phyloP scores from a whole-genome alignment of 2,888 invertebrate species.

The Pristionchus arcanus region DNA sequence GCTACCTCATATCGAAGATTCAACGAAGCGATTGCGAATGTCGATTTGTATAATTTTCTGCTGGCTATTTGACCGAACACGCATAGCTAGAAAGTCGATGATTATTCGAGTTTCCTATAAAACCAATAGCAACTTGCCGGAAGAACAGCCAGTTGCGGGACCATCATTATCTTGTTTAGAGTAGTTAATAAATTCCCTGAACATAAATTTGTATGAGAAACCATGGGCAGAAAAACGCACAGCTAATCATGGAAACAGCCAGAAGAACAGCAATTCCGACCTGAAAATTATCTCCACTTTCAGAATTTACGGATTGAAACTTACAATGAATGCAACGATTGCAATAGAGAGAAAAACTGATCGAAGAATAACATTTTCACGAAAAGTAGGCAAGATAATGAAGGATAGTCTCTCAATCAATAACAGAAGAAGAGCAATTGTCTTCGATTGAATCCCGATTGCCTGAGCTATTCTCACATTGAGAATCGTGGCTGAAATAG shows the following conservation, averaged over 20 bases:
- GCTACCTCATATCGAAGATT: slow-evolving; percentile 21
- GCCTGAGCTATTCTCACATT: background rate
- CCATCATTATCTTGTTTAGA: slow-evolving; percentile 16
- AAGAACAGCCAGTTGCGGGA: background rate
- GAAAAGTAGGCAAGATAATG: background rate
- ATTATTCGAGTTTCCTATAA: too few relatives aligned
- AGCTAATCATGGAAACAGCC: background rate
- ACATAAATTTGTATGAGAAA: background rate
- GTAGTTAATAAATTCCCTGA: background rate
- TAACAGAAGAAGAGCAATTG: background rate
- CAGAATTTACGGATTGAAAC: background rate
- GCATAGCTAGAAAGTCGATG: background rate
- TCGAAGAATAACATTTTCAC: background rate
- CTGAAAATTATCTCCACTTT: background rate
- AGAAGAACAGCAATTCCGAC: background rate
- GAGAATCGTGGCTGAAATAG: background rate
- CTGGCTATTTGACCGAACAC: background rate
- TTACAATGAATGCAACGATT: background rate
- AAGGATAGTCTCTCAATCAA: background rate
- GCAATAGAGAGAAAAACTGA: slow-evolving; percentile 1
- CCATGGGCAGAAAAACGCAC: background rate
- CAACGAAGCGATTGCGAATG: background rate
- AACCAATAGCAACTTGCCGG: background rate
- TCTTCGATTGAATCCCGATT: background rate
- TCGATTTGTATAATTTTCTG: slow-evolving; percentile 1